These are phyloP conservation scores for Nematolebias whitei DNA, from an alignment of 2,113 vertebrate species.

Conservation along the genomic window DNA sequence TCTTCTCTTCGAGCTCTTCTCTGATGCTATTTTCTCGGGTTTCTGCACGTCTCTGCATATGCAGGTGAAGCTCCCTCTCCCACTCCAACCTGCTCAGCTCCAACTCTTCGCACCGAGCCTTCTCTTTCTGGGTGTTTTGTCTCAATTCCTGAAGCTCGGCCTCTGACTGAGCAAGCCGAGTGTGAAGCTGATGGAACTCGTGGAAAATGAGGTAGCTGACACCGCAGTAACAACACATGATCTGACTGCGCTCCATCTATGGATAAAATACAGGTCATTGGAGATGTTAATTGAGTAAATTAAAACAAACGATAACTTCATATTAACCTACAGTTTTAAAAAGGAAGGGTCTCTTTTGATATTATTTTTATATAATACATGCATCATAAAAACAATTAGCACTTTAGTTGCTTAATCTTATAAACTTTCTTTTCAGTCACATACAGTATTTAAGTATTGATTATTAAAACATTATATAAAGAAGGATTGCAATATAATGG, in stretches of 20 bases:
- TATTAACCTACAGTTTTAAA: too few relatives aligned
- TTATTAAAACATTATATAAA: too few relatives aligned
- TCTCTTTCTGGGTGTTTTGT: constrained; percentile 80
- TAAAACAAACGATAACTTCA: not conserved
- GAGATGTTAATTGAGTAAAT: not conserved
- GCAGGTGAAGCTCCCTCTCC: constrained; percentile 70
- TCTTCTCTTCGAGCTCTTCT: constrained; percentile 75
- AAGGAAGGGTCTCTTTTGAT: too few relatives aligned
- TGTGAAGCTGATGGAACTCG: constrained; percentile 87
- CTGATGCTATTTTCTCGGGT: constrained; percentile 77
- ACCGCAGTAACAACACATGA: constrained; percentile 88
- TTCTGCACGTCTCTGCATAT: constrained; percentile 63
- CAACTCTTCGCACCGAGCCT: constrained; percentile 79
- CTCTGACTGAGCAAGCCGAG: constrained; percentile 82
- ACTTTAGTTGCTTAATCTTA: too few relatives aligned
- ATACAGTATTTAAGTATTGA: too few relatives aligned
- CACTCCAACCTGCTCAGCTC: constrained; percentile 75
- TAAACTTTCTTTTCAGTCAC: too few relatives aligned
- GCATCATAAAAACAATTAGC: too few relatives aligned
- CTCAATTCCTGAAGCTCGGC: constrained; percentile 80
- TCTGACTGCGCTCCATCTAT: constrained; percentile 83
- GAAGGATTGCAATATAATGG: too few relatives aligned
- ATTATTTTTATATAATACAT: too few relatives aligned
- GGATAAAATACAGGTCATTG: constrained; percentile 15
- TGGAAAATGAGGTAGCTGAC: constrained; percentile 91